phyloP scores from a whole-genome alignment of 1,140 invertebrate genomes.

The Penaeus indicus region DNA sequence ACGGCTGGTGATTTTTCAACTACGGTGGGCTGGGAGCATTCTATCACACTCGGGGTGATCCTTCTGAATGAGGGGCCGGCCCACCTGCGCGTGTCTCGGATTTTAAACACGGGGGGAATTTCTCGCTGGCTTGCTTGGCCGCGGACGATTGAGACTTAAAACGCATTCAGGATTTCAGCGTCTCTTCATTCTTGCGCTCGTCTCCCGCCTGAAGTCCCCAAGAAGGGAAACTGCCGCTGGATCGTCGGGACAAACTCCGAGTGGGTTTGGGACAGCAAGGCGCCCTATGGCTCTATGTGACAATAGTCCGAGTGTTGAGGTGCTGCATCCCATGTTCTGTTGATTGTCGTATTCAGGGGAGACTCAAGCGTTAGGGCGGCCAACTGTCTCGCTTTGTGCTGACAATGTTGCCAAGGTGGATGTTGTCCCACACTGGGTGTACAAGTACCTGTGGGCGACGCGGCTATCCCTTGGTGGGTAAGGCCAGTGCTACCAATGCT shows the following conservation, averaged over 20 bases:
- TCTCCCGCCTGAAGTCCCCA: too few relatives aligned
- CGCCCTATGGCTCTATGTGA: constrained; percentile 21
- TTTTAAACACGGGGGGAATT: constrained; percentile 4
- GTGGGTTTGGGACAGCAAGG: constrained; percentile 11
- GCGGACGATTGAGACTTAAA: too few relatives aligned
- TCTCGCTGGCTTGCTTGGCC: too few relatives aligned
- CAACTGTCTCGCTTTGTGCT: constrained; percentile 44
- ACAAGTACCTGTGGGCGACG: too few relatives aligned
- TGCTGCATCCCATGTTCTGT: constrained; percentile 52
- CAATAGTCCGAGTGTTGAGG: constrained; percentile 54
- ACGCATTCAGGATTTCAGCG: too few relatives aligned
- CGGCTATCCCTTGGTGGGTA: too few relatives aligned
- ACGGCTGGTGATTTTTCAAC: constrained; percentile 58
- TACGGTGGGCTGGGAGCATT: constrained; percentile 52
- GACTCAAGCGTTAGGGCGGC: constrained; percentile 28
- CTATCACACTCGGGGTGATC: constrained; percentile 50
- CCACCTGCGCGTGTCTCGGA: constrained; percentile 52
- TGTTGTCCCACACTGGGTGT: too few relatives aligned
- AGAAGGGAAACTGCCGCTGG: too few relatives aligned
- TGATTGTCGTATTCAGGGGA: constrained; percentile 56
- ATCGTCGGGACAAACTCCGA: not conserved
- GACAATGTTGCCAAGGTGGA: not conserved
- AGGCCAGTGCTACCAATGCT: too few relatives aligned
- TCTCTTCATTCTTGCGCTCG: too few relatives aligned
- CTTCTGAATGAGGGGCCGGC: constrained; percentile 47